Base-by-base conservation (phyloP, 2,797 vertebrate species). In the Sebastes goodei region DNA sequence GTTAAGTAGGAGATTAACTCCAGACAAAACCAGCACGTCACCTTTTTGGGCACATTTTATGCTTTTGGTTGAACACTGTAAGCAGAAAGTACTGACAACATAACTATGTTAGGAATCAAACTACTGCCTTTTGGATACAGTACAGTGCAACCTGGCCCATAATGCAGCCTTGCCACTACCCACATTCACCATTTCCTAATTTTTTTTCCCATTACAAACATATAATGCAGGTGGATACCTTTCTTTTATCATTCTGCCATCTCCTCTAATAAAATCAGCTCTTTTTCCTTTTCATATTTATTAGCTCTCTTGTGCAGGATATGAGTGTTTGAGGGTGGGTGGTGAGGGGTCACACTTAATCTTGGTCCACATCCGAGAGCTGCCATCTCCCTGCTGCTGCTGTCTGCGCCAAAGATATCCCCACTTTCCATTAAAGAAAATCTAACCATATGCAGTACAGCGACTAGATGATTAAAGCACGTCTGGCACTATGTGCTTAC, bases 391-490 rank as follows among this genome's bases (percentile, higher is more conserved):
- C 15, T 56, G 6, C 25, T 60, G 6, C 25, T 60, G 7, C 32
- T 46, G 35, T 38, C 56, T 11, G 10, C 2, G 15, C 38, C 62
- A 76, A 65, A 79, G 4, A 57, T 23, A 49, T 67, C 42, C 46
- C 35, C 55, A 21, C 23, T 57, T 25, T 32, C 17, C 17, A 56
- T 70, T 72, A 20, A 32, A 33, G 23, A 78, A 78, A 38, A 42
- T 60, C 21, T 15, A 23, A 55, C 33, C 35, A 70, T 29, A 66
- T 69, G 74, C 52, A 59, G 84, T 56, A 49, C 6, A 6, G 53
- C 49, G 75, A 77, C 72, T 25, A 23, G 42, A 71, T 60, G 49
- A 75, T 76, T 74, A 82, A 60, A 63, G 55, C 49, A 1, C 0
- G 32, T 1, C 21, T 69, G 78, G 59, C 53, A 38, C 53, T 15